Evolutionary conservation across 1,140 invertebrate genomes (phyloP).

Genomic region (Antheraea pernyi): DNA sequence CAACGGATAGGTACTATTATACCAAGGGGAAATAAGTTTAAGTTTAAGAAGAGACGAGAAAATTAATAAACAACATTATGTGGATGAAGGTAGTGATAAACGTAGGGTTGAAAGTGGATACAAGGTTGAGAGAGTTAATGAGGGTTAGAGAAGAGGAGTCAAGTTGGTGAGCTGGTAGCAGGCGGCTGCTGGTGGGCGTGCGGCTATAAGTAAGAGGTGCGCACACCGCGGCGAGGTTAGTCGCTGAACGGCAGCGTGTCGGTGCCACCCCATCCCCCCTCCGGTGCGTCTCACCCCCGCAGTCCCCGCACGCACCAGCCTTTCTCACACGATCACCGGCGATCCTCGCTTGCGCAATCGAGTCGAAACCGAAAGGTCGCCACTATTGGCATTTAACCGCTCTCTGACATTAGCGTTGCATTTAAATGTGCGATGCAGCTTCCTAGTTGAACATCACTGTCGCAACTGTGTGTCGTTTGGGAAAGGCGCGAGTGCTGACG

Average conservation of each 20-base stretch:
- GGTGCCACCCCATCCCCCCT: slow-evolving; percentile 48
- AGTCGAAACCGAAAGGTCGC: slow-evolving; percentile 72
- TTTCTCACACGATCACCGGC: slow-evolving; percentile 66
- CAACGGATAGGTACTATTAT: too few relatives aligned
- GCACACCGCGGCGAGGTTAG: slow-evolving; percentile 69
- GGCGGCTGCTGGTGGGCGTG: slow-evolving; percentile 40
- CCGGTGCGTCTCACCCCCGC: slow-evolving; percentile 53
- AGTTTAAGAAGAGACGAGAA: neutral
- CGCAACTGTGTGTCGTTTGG: slow-evolving; percentile 70
- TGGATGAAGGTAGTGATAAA: neutral
- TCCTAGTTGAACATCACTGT: slow-evolving; percentile 72
- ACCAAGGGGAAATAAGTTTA: neutral
- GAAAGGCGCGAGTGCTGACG: slow-evolving; percentile 71
- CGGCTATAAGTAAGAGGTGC: slow-evolving; percentile 73
- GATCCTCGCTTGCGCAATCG: slow-evolving; percentile 71
- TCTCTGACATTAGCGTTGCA: slow-evolving; percentile 77
- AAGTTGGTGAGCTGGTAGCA: slow-evolving; percentile 8
- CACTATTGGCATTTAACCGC: slow-evolving; percentile 76
- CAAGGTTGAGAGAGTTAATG: neutral
- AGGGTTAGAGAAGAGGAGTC: slow-evolving; percentile 15
- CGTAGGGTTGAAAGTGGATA: neutral
- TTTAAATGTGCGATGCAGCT: slow-evolving; percentile 75
- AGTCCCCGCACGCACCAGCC: slow-evolving; percentile 53
- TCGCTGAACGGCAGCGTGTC: slow-evolving; percentile 67
- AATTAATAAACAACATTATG: neutral